Evolutionary conservation across 2,113 vertebrate species (phyloP).

Genomic region (Notothenia coriiceps): DNA sequence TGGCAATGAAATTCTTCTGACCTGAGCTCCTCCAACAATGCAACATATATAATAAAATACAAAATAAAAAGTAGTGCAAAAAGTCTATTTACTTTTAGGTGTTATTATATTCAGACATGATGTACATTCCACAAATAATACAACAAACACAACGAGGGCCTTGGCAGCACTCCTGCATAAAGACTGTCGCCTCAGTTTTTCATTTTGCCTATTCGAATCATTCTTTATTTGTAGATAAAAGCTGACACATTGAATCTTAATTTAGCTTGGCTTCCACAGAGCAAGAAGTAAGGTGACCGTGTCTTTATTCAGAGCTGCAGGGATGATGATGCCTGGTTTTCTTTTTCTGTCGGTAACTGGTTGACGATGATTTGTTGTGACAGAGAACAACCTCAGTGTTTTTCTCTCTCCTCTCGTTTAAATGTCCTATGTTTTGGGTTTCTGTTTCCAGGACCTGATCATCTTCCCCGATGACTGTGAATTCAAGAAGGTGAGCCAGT

Average conservation of each 20-base stretch:
- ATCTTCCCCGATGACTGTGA: slow-evolving; percentile 99
- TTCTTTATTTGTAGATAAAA: background rate
- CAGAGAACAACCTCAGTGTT: background rate
- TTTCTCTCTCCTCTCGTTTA: too few species aligned
- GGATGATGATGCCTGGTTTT: background rate
- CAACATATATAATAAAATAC: too few species aligned
- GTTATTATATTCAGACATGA: too few species aligned
- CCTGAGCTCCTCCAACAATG: too few species aligned
- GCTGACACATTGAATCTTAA: background rate
- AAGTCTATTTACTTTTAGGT: too few species aligned
- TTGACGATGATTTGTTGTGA: slow-evolving; percentile 28
- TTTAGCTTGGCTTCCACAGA: slow-evolving; percentile 3
- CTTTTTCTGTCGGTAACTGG: background rate
- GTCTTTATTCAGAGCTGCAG: slow-evolving; percentile 11
- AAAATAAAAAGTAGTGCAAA: too few species aligned
- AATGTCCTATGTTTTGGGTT: background rate
- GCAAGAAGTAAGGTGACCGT: background rate
- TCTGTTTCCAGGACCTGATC: slow-evolving; percentile 89
- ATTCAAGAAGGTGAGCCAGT: slow-evolving; percentile 95
- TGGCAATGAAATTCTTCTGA: too few species aligned
- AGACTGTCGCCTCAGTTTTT: background rate
- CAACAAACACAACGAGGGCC: background rate
- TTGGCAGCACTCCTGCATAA: too few species aligned
- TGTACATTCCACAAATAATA: too few species aligned
- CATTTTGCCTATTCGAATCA: background rate